Conservation (phyloP, 1,140 invertebrate species). For the Tetragnatha versicolor region DNA sequence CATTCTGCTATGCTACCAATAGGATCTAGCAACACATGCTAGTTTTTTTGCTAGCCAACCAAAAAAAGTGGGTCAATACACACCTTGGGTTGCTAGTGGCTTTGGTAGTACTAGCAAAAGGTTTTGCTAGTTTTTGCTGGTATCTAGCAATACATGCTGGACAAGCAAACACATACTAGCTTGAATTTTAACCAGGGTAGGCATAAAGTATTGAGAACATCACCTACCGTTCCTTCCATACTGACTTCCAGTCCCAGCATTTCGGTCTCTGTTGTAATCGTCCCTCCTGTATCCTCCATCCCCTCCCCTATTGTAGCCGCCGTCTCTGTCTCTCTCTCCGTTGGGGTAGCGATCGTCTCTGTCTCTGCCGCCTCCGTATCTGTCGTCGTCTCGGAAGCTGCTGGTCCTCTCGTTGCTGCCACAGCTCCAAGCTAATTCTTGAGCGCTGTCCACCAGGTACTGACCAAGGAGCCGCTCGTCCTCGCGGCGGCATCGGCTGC, state of each 20-base stretch:
- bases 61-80: too few relatives aligned
- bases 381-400: not conserved
- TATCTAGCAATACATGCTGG: too few relatives aligned
- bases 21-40: too few relatives aligned
- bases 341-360: not conserved
- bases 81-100: too few relatives aligned
- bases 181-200: too few relatives aligned
- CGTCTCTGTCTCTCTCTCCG: not conserved
- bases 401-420: not conserved
- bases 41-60: too few relatives aligned
- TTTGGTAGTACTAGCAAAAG: too few relatives aligned
- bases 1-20: too few relatives aligned
- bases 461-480: constrained; percentile 14
- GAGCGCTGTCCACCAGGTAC: constrained; percentile 37
- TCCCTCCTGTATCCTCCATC: not conserved
- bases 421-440: constrained; percentile 45
- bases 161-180: too few relatives aligned
- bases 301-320: not conserved
- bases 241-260: not conserved
- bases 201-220: too few relatives aligned
- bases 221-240: constrained; percentile 37
- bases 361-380: not conserved
- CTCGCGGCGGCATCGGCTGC: constrained; percentile 1
- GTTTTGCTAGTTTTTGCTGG: too few relatives aligned
- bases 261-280: not conserved